Conservation (phyloP, 2,797 vertebrate genomes). For the Lacerta bilineata region DNA sequence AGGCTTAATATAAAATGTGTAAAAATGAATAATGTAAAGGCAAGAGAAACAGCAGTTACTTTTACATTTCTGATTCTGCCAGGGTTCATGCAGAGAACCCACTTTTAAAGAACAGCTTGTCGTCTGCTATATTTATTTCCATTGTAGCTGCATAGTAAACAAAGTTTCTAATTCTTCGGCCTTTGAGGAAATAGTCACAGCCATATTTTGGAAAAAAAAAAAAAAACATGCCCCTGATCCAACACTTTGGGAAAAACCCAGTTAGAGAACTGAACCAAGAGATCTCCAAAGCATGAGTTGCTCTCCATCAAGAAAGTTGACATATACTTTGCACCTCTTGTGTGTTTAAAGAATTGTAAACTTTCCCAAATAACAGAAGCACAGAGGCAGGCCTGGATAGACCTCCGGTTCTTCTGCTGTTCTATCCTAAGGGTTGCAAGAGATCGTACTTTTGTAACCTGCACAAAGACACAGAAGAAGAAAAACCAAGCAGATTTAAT, state of each 20-base stretch:
- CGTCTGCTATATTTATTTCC: conserved; percentile 23
- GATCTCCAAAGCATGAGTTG: conserved; percentile 45
- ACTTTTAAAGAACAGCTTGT: conserved; percentile 6
- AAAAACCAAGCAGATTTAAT: conserved; percentile 68
- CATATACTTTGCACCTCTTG: conserved; percentile 57
- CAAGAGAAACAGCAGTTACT: conserved; percentile 30
- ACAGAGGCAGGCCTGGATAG: conserved; percentile 68
- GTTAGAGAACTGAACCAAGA: conserved; percentile 50
- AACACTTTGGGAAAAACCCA: conserved; percentile 45
- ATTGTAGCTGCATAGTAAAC: conserved; percentile 52
- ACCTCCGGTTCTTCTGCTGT: conserved; percentile 73
- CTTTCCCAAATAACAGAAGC: conserved; percentile 65
- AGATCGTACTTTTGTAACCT: conserved; percentile 77
- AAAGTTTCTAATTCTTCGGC: conserved; percentile 41
- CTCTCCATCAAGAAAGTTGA: conserved; percentile 63
- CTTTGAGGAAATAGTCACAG: conserved; percentile 51
- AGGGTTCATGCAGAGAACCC: conserved; percentile 53
- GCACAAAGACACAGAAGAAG: conserved; percentile 74
- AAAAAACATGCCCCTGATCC: conserved; percentile 50
- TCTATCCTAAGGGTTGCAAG: conserved; percentile 74
- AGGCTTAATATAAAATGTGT: conserved; percentile 48
- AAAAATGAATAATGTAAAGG: conserved; percentile 73
- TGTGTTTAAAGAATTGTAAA: conserved; percentile 62
- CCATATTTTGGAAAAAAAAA: conserved; percentile 7
- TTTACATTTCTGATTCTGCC: conserved; percentile 52